Percentiles rank a stretch among this genome's conserved stretches.
phyloP scores from a whole-genome alignment of 1,140 invertebrate genomes.

The Lepidurus packardi region DNA sequence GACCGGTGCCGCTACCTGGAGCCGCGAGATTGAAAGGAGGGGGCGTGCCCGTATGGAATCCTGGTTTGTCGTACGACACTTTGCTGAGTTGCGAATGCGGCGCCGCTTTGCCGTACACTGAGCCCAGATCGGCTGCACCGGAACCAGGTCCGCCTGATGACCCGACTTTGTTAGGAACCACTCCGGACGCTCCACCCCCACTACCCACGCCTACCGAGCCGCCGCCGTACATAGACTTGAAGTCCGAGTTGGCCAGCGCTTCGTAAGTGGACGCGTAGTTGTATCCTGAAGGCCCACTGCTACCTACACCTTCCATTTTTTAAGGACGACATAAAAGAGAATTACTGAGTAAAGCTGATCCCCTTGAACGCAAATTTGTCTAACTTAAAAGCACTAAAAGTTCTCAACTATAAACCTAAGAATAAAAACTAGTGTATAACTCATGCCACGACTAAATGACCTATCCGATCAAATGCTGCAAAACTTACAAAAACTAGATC shows the following conservation, averaged over 20 bases:
- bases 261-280: neutral
- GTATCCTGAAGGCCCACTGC: neutral
- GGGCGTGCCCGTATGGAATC: conserved; percentile 74
- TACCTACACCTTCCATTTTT: neutral
- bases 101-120: neutral
- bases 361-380: too few species aligned
- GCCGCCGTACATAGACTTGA: neutral
- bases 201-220: neutral
- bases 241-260: neutral
- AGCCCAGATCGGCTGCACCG: neutral
- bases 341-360: too few species aligned
- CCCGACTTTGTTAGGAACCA: neutral
- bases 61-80: conserved; percentile 73
- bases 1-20: conserved; percentile 57
- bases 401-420: too few species aligned
- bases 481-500: too few species aligned
- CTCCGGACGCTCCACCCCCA: neutral
- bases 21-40: conserved; percentile 69
- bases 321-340: too few species aligned
- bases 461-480: too few species aligned
- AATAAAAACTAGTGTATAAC: too few species aligned
- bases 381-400: too few species aligned
- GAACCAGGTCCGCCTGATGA: neutral
- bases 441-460: too few species aligned
- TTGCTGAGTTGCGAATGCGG: neutral